Conservation (phyloP, 1,140 invertebrate species). For the Cotesia glomerata region DNA sequence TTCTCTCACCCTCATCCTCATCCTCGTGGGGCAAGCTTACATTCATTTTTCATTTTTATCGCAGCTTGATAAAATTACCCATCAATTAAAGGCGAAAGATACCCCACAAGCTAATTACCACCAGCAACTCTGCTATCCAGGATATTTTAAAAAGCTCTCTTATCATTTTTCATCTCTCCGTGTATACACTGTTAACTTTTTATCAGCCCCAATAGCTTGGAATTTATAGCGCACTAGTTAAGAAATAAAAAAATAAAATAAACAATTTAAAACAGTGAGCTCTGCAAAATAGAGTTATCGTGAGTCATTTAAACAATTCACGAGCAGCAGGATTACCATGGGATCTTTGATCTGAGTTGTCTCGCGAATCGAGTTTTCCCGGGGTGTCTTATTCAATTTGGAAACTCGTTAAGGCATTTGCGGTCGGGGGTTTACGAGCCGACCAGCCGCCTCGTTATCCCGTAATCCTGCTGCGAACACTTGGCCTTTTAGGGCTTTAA, state of each 20-base stretch:
- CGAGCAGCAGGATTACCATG: not conserved
- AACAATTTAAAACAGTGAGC: not conserved
- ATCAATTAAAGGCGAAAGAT: conserved; percentile 12
- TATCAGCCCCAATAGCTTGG: not conserved
- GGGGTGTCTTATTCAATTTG: conserved; percentile 29
- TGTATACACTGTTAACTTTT: not conserved
- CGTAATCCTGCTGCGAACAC: conserved; percentile 29
- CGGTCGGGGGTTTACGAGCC: conserved; percentile 26
- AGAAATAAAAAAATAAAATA: not conserved
- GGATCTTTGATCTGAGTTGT: conserved; percentile 26
- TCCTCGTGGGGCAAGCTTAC: not conserved
- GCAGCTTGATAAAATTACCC: conserved; percentile 15
- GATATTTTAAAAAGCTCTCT: not conserved
- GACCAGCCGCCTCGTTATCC: conserved; percentile 29
- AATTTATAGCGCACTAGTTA: not conserved
- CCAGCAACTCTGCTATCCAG: not conserved
- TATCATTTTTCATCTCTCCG: not conserved
- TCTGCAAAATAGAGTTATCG: not conserved
- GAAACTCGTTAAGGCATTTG: conserved; percentile 31
- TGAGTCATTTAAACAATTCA: not conserved
- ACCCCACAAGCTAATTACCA: conserved; percentile 15
- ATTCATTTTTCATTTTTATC: conserved; percentile 21
- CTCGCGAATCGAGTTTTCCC: conserved; percentile 19
- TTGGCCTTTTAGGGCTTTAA: conserved; percentile 27
- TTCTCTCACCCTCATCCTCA: not conserved